Conservation (phyloP, 2,888 invertebrate genomes). For the Eupithecia insigniata region DNA sequence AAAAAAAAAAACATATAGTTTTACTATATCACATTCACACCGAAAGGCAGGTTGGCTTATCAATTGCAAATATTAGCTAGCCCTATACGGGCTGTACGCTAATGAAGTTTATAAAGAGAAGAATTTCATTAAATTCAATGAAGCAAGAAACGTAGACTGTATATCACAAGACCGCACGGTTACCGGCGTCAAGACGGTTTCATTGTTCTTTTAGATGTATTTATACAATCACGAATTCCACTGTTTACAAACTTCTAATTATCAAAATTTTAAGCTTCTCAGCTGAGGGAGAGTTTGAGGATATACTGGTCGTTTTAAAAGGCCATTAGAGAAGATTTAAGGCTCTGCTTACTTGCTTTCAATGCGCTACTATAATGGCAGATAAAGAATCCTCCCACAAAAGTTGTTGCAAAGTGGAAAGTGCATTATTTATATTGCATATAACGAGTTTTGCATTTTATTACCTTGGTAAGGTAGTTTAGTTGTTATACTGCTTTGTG, state of each 20-base stretch:
- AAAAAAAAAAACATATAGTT: too few relatives aligned
- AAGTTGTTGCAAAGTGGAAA: conserved; percentile 52
- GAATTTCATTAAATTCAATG: conserved; percentile 16
- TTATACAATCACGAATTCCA: conserved; percentile 44
- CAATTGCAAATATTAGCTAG: too few relatives aligned
- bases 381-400: conserved; percentile 65
- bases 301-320: conserved; percentile 76
- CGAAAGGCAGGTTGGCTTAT: too few relatives aligned
- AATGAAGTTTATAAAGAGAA: not conserved
- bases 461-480: conserved; percentile 5
- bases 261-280: conserved; percentile 65
- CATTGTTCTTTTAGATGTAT: conserved; percentile 43
- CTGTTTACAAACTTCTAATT: conserved; percentile 56
- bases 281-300: conserved; percentile 57
- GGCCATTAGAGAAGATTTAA: conserved; percentile 78
- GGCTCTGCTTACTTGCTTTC: conserved; percentile 73
- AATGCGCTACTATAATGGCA: conserved; percentile 68
- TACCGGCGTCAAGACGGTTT: conserved; percentile 43
- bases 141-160: conserved; percentile 16
- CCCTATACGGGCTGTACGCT: too few relatives aligned
- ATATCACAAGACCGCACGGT: conserved; percentile 39
- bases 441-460: conserved; percentile 28
- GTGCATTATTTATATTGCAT: conserved; percentile 37
- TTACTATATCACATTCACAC: not conserved
- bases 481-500: not conserved